Evolutionary conservation across 2,113 vertebrate genomes (phyloP).

Genomic region (Xiphophorus couchianus): DNA sequence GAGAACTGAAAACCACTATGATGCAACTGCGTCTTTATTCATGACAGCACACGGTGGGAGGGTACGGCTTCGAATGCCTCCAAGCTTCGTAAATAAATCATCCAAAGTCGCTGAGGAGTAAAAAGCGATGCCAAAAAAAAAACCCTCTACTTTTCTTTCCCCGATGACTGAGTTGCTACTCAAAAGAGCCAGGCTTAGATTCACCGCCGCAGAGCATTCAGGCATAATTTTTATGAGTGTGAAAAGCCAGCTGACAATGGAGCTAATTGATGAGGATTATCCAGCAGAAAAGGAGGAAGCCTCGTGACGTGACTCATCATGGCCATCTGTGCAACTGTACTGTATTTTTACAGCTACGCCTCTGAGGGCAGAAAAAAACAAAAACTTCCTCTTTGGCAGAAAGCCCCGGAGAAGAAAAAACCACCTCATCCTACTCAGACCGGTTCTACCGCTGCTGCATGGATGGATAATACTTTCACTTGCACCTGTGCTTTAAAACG

Average conservation of each 20-base stretch:
- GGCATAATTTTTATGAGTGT: constrained; percentile 56
- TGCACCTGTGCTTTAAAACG: constrained; percentile 56
- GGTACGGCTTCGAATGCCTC: constrained; percentile 51
- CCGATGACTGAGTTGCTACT: constrained; percentile 62
- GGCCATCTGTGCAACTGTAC: constrained; percentile 64
- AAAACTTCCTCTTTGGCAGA: constrained; percentile 66
- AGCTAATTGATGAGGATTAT: constrained; percentile 74
- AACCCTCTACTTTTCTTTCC: constrained; percentile 51
- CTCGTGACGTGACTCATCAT: constrained; percentile 65
- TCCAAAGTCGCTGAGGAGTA: constrained; percentile 59
- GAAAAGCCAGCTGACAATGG: constrained; percentile 66
- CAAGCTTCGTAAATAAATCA: constrained; percentile 69
- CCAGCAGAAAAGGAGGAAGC: constrained; percentile 67
- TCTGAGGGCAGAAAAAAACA: constrained; percentile 46
- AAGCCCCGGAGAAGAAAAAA: constrained; percentile 49
- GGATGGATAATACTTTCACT: constrained; percentile 55
- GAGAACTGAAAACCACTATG: constrained; percentile 56
- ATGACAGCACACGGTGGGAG: constrained; percentile 60
- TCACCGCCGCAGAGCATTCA: constrained; percentile 40
- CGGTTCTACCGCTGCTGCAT: constrained; percentile 29
- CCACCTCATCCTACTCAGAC: constrained; percentile 29
- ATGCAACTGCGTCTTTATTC: constrained; percentile 68
- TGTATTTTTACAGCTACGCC: constrained; percentile 55
- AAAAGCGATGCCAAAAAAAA: constrained; percentile 21
- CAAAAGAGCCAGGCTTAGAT: constrained; percentile 53